Conservation (phyloP, 2,888 invertebrate genomes). For the Drosophila crucigera region DNA sequence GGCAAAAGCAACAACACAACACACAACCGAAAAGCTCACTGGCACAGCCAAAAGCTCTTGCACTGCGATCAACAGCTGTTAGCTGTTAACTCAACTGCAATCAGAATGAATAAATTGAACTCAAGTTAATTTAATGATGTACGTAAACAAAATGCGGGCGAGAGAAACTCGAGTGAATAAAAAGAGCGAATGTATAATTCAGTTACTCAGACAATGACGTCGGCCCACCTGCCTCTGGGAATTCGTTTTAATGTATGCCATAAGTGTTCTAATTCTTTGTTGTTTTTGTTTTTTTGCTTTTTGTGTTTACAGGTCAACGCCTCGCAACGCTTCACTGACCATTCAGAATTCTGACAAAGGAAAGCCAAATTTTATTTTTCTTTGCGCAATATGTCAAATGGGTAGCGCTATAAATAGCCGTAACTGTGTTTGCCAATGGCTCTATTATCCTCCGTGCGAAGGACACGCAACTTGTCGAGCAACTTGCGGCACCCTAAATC, state of each 20-base stretch:
- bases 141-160: neutral
- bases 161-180: neutral
- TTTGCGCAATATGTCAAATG: slow-evolving; percentile 58
- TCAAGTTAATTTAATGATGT: slow-evolving; percentile 42
- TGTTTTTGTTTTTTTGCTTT: slow-evolving; percentile 16
- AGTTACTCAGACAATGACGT: neutral
- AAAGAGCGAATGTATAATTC: slow-evolving; percentile 22
- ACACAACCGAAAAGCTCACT: slow-evolving; percentile 41
- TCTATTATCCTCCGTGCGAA: slow-evolving; percentile 32
- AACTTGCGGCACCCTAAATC: slow-evolving; percentile 65
- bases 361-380: slow-evolving; percentile 55
- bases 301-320: slow-evolving; percentile 67
- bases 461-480: slow-evolving; percentile 57
- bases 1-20: slow-evolving; percentile 47
- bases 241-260: slow-evolving; percentile 49
- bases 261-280: slow-evolving; percentile 55
- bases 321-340: slow-evolving; percentile 56
- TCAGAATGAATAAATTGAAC: slow-evolving; percentile 11
- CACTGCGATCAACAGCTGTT: slow-evolving; percentile 58
- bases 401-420: slow-evolving; percentile 63
- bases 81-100: slow-evolving; percentile 36
- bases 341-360: slow-evolving; percentile 20
- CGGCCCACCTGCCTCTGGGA: slow-evolving; percentile 45
- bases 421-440: slow-evolving; percentile 31
- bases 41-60: slow-evolving; percentile 43